These are phyloP conservation scores for Rambutsinella grinnellia DNA, from an alignment of 2,888 invertebrate species.

Conservation along the genomic window DNA sequence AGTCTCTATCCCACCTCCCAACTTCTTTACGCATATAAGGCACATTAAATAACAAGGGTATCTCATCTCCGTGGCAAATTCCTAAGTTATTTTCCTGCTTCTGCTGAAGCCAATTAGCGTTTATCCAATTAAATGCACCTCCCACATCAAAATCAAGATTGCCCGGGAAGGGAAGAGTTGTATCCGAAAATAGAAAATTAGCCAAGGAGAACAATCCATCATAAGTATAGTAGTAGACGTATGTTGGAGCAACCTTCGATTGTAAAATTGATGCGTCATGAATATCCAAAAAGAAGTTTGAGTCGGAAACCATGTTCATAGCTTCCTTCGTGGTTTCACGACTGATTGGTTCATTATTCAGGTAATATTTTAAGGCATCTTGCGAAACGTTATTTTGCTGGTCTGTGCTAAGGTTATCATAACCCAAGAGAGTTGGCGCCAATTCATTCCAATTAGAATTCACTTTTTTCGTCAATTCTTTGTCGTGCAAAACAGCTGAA, in stretches of 20 bases:
- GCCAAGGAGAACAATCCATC: constrained; percentile 58
- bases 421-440: constrained; percentile 56
- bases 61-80: constrained; percentile 54
- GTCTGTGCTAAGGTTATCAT: constrained; percentile 28
- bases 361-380: constrained; percentile 51
- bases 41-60: constrained; percentile 53
- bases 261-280: constrained; percentile 56
- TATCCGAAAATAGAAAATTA: constrained; percentile 57
- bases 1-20: constrained; percentile 50
- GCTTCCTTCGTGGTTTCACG: constrained; percentile 40
- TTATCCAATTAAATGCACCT: constrained; percentile 43
- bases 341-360: constrained; percentile 44
- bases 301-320: constrained; percentile 59
- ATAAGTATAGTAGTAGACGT: constrained; percentile 60
- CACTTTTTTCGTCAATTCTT: constrained; percentile 38
- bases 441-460: constrained; percentile 49
- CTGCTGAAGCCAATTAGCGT: no score
- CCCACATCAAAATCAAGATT: constrained; percentile 55
- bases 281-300: constrained; percentile 57
- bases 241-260: constrained; percentile 54
- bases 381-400: constrained; percentile 42
- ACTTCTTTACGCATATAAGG: constrained; percentile 47
- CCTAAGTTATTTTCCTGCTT: constrained; percentile 42
- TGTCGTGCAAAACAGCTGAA: constrained; percentile 45
- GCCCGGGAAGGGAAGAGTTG: constrained; percentile 47